These are phyloP conservation scores for Gnathonemus echidnorhynchus DNA, from an alignment of 2,113 vertebrate species.

Conservation along the genomic window DNA sequence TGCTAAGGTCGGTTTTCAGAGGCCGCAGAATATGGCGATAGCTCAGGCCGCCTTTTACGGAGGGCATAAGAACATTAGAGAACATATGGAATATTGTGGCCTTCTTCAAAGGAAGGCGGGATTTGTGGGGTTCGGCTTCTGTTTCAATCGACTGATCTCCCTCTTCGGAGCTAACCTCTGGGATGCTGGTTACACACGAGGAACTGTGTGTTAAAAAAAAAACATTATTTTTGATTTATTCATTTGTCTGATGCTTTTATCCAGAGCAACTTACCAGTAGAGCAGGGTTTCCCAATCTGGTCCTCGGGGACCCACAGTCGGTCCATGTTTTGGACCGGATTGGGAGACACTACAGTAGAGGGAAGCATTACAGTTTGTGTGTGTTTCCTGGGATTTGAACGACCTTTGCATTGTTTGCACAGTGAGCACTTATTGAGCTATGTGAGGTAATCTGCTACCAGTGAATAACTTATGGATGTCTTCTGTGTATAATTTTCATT, in stretches of 20 bases:
- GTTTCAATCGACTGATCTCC: not conserved
- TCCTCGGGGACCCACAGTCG: not conserved
- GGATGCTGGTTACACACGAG: not conserved
- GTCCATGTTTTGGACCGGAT: not conserved
- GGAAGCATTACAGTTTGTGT: not conserved
- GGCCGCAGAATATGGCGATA: not conserved
- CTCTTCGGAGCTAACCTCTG: not conserved
- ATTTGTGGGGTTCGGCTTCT: not conserved
- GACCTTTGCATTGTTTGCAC: not conserved
- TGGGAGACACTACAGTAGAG: not conserved
- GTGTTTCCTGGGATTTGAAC: not conserved
- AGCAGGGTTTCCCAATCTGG: not conserved
- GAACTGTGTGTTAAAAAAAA: not conserved
- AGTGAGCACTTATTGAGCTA: not conserved
- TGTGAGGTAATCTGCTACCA: not conserved
- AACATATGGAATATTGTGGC: not conserved
- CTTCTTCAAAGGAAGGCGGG: not conserved
- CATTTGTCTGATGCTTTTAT: not conserved
- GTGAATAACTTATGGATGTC: not conserved
- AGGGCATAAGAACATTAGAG: not conserved
- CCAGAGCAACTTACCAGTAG: not conserved
- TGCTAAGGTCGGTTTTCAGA: not conserved
- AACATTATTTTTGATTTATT: not conserved
- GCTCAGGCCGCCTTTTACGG: not conserved
- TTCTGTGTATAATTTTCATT: not conserved